Conservation (phyloP, 2,888 invertebrate genomes). For the Mesopsocus fuscifrons region DNA sequence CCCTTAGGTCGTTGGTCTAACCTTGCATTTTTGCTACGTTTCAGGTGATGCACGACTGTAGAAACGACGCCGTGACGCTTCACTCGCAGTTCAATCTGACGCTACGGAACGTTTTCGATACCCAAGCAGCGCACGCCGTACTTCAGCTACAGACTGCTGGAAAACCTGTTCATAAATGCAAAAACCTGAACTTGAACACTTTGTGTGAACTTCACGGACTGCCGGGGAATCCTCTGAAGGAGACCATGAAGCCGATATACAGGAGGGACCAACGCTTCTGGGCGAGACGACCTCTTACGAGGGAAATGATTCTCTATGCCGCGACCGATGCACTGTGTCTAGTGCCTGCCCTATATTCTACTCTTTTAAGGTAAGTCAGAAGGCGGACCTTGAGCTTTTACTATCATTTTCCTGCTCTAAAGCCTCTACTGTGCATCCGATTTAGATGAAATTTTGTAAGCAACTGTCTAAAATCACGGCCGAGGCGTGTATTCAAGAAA, state of each 20-base stretch:
- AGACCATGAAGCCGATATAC: conserved; percentile 71
- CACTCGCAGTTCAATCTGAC: conserved; percentile 70
- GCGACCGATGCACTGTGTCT: conserved; percentile 75
- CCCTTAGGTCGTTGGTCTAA: too few species aligned
- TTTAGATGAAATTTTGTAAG: too few species aligned
- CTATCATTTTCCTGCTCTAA: too few species aligned
- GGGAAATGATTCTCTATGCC: conserved; percentile 82
- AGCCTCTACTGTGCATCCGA: too few species aligned
- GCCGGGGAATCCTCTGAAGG: conserved; percentile 77
- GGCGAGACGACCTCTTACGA: conserved; percentile 71
- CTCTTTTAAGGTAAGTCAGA: conserved; percentile 35
- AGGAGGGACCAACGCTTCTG: conserved; percentile 64
- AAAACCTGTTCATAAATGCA: conserved; percentile 85
- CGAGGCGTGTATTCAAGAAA: too few species aligned
- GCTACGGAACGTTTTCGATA: conserved; percentile 73
- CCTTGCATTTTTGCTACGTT: too few species aligned
- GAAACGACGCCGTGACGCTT: conserved; percentile 77
- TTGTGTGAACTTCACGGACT: conserved; percentile 79
- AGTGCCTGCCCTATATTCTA: conserved; percentile 63
- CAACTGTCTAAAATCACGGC: too few species aligned
- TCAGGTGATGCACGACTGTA: conserved; percentile 74
- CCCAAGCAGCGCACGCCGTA: conserved; percentile 76
- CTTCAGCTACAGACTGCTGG: conserved; percentile 76
- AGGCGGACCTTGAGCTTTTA: neutral
- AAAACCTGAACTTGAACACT: conserved; percentile 79